Conservation (phyloP, 2,888 invertebrate species). For the Ametastegia equiseti region DNA sequence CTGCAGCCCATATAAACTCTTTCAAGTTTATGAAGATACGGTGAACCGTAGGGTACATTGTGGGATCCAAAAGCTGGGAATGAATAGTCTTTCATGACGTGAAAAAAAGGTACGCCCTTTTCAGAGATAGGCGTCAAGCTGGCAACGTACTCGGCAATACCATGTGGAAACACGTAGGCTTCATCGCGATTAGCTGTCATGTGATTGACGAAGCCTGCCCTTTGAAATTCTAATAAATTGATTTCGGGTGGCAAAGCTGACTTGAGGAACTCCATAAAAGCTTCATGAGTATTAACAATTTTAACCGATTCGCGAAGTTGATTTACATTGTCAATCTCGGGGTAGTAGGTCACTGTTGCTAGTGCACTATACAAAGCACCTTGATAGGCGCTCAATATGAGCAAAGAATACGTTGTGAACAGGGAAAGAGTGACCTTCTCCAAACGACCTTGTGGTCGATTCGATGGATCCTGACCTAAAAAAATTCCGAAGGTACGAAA, state of each 20-base stretch:
- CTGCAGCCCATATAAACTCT: background rate
- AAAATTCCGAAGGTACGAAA: conserved; percentile 26
- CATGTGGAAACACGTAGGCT: conserved; percentile 1
- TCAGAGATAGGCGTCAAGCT: background rate
- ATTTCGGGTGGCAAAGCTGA: background rate
- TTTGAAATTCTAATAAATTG: background rate
- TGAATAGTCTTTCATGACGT: conserved; percentile 24
- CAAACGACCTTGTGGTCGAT: background rate
- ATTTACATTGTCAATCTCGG: conserved; percentile 37
- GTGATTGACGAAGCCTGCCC: background rate
- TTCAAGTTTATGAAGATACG: conserved; percentile 31
- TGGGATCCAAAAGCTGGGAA: background rate
- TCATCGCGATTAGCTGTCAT: conserved; percentile 18
- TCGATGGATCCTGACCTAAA: conserved; percentile 25
- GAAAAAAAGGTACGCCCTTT: conserved; percentile 33
- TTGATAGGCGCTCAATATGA: conserved; percentile 44
- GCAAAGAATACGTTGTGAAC: conserved; percentile 9
- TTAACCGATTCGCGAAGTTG: background rate
- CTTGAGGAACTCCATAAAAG: background rate
- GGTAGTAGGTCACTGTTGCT: conserved; percentile 26
- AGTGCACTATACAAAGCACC: conserved; percentile 42
- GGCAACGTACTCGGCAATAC: background rate
- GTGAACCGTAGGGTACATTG: conserved; percentile 47
- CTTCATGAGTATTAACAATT: background rate
- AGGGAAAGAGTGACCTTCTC: conserved; percentile 14